Evolutionary conservation across 2,113 vertebrate species (phyloP).

Genomic region (Platichthys flesus): DNA sequence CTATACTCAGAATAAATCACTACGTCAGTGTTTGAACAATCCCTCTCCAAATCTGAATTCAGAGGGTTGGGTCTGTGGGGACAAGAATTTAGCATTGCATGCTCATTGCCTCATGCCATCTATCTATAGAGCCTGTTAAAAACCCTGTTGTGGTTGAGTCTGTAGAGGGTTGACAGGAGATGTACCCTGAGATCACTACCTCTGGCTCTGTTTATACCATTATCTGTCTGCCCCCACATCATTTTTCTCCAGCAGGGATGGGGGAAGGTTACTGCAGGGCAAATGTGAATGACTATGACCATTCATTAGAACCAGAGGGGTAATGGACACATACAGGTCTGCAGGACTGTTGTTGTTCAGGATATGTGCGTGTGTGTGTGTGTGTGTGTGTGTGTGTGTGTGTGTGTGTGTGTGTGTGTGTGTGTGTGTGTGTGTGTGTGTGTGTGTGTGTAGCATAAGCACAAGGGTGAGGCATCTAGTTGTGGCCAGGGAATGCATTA

Average conservation of each 20-base stretch:
- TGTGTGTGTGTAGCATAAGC: too few relatives aligned
- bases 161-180: conserved; percentile 30
- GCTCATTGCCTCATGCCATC: conserved; percentile 58
- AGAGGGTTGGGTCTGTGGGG: neutral
- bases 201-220: conserved; percentile 42
- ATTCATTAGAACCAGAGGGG: conserved; percentile 24
- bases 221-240: conserved; percentile 39
- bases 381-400: conserved; percentile 2
- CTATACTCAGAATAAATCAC: neutral
- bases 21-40: conserved; percentile 1
- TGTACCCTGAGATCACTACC: conserved; percentile 39
- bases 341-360: conserved; percentile 10
- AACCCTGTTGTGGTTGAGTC: conserved; percentile 50
- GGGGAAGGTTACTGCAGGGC: neutral
- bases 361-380: neutral
- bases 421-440: too few relatives aligned
- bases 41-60: conserved; percentile 13
- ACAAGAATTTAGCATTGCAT: conserved; percentile 35
- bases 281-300: conserved; percentile 31
- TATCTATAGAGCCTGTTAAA: conserved; percentile 62
- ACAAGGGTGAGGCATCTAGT: too few relatives aligned
- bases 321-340: conserved; percentile 36
- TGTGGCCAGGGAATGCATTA: too few relatives aligned
- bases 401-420: neutral
- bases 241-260: conserved; percentile 6